Evolutionary conservation across 2,113 vertebrate species (phyloP).

Genomic region (Burhinus bistriatus): DNA sequence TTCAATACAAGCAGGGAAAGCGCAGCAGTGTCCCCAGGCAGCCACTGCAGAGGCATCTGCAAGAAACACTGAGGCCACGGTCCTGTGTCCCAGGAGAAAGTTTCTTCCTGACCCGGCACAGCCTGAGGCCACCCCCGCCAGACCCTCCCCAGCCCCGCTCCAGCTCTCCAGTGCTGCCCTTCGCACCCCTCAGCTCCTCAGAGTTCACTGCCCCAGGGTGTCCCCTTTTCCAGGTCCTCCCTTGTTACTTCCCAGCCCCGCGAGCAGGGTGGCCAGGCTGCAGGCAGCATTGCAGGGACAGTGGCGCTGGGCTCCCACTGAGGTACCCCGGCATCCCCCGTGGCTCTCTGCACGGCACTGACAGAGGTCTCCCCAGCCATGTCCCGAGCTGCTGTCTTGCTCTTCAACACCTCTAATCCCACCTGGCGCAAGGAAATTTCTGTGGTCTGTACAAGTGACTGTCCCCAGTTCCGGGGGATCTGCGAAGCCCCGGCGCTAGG

Average conservation of each 20-base stretch:
- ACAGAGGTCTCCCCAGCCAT: neutral
- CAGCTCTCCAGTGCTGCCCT: neutral
- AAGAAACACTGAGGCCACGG: neutral
- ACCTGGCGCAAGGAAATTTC: rapidly evolving
- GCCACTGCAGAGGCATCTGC: conserved; percentile 1
- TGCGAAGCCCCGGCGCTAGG: rapidly evolving
- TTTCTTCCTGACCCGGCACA: neutral
- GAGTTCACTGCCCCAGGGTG: neutral
- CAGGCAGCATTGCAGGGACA: neutral
- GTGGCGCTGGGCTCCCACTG: neutral
- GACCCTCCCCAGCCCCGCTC: no score
- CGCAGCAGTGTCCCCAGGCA: neutral
- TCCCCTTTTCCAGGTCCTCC: neutral
- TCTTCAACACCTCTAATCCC: neutral
- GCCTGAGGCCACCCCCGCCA: neutral
- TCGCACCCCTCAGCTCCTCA: neutral
- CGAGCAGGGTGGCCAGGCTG: neutral
- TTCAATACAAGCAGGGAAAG: neutral
- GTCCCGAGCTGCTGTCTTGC: neutral
- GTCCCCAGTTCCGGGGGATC: neutral
- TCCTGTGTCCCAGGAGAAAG: neutral
- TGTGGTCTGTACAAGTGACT: neutral
- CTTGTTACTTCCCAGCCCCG: neutral
- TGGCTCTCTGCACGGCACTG: neutral
- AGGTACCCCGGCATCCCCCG: neutral